Percentiles rank a stretch among this genome's conserved stretches.
These are phyloP conservation scores for Battus philenor DNA, from an alignment of 1,140 invertebrate species.

Conservation along the genomic window DNA sequence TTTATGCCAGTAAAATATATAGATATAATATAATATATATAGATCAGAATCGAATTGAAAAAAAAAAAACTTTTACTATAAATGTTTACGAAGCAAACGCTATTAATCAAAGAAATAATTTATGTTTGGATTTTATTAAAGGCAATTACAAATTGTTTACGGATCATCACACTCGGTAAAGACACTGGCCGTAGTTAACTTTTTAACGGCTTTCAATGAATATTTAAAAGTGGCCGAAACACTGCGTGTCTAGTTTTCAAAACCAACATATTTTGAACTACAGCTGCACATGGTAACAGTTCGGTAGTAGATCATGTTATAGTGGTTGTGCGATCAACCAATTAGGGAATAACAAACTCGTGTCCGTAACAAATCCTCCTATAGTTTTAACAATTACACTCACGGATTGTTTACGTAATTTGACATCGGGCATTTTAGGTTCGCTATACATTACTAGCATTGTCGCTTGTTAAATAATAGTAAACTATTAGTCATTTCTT, in stretches of 20 bases:
- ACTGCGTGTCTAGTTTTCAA: conserved; percentile 22
- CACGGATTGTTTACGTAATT: conserved; percentile 58
- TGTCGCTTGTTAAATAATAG: too few relatives aligned
- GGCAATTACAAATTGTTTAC: conserved; percentile 63
- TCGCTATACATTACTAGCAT: conserved; percentile 34
- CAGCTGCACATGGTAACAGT: not conserved
- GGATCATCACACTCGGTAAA: conserved; percentile 52
- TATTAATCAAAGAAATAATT: conserved; percentile 21
- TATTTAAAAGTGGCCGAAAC: conserved; percentile 56
- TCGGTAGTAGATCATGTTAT: conserved; percentile 20
- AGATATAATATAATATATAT: too few relatives aligned
- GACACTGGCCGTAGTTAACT: conserved; percentile 56
- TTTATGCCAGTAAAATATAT: too few relatives aligned
- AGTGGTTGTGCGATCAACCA: conserved; percentile 45
- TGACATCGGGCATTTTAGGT: conserved; percentile 41
- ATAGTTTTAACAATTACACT: conserved; percentile 74
- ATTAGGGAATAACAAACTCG: conserved; percentile 70
- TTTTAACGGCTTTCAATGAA: conserved; percentile 56
- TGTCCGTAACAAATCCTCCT: conserved; percentile 65
- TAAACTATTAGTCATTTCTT: too few relatives aligned
- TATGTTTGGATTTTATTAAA: conserved; percentile 27
- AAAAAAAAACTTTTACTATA: too few relatives aligned
- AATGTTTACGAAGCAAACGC: not conserved
- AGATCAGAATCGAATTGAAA: too few relatives aligned
- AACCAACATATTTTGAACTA: conserved; percentile 13